Percentiles rank a stretch among this genome's conserved stretches.
Conservation (phyloP, 2,113 vertebrate species). For the Oostethus manadensis region DNA sequence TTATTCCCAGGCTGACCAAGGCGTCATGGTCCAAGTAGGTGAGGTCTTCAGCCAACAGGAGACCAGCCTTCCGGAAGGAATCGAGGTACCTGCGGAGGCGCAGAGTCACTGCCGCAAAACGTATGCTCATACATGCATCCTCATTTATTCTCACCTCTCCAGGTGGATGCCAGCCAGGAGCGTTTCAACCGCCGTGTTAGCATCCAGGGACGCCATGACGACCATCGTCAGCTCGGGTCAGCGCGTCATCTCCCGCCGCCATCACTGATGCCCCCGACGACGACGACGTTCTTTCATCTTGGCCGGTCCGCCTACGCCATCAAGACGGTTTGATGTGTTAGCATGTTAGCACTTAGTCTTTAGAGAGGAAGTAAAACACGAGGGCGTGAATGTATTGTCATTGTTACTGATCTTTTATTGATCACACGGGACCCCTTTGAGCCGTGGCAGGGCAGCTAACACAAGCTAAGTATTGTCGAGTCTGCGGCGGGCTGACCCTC, state of each 20-base stretch:
- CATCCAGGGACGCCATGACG: slow-evolving; percentile 70
- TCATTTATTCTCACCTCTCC: slow-evolving; percentile 61
- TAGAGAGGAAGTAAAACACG: no score
- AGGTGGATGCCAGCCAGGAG: slow-evolving; percentile 84
- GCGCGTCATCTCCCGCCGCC: slow-evolving; percentile 37
- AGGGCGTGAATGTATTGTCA: no score
- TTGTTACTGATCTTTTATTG: no score
- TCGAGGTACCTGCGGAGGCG: slow-evolving; percentile 72
- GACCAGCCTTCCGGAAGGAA: slow-evolving; percentile 78
- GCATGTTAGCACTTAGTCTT: no score
- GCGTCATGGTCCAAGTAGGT: slow-evolving; percentile 72
- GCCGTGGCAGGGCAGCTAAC: no score
- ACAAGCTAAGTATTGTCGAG: neutral
- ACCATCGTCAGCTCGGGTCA: slow-evolving; percentile 47
- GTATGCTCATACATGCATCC: neutral
- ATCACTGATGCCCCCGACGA: slow-evolving; percentile 27
- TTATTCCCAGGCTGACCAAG: slow-evolving; percentile 82
- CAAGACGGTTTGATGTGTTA: no score
- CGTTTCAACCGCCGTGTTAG: slow-evolving; percentile 77
- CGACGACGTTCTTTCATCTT: neutral
- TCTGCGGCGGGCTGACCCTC: neutral
- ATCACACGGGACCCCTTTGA: no score
- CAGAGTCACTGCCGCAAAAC: neutral
- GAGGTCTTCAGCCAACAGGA: slow-evolving; percentile 74
- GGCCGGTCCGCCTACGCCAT: no score